Conservation (phyloP, 2,888 invertebrate species). For the Didymodactylos carnosus region DNA sequence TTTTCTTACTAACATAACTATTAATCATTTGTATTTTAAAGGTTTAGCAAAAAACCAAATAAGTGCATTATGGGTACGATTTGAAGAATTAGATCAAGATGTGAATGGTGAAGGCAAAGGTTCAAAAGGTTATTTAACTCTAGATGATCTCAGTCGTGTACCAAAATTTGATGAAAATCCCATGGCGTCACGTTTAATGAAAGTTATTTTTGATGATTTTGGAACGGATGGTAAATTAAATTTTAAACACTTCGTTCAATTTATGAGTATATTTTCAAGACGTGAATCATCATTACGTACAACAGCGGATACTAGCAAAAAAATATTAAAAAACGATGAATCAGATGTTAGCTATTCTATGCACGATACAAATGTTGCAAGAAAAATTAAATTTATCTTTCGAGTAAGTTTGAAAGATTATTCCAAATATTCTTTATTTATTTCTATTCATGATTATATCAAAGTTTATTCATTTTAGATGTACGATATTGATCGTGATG, state of each 20-base stretch:
- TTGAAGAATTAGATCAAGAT: not conserved
- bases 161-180: conserved; percentile 1
- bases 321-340: not conserved
- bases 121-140: not conserved
- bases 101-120: not conserved
- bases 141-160: not conserved
- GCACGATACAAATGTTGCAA: not conserved
- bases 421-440: not conserved
- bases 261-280: not conserved
- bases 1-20: not conserved
- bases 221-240: not conserved
- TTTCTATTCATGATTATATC: too few species aligned
- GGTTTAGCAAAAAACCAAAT: not conserved
- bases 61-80: not conserved
- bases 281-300: not conserved
- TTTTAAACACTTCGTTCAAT: not conserved
- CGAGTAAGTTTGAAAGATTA: not conserved
- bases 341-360: not conserved
- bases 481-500: not conserved
- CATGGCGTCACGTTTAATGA: not conserved
- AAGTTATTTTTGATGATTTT: not conserved
- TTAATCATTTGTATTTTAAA: not conserved
- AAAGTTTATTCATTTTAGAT: not conserved
- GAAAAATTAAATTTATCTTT: not conserved
- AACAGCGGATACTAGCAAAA: too few species aligned